A percentile compares a stretch with the other conserved stretches of the same genome.
Evolutionary conservation across 2,113 vertebrate genomes (phyloP).

Genomic region (Lanius ludovicianus): DNA sequence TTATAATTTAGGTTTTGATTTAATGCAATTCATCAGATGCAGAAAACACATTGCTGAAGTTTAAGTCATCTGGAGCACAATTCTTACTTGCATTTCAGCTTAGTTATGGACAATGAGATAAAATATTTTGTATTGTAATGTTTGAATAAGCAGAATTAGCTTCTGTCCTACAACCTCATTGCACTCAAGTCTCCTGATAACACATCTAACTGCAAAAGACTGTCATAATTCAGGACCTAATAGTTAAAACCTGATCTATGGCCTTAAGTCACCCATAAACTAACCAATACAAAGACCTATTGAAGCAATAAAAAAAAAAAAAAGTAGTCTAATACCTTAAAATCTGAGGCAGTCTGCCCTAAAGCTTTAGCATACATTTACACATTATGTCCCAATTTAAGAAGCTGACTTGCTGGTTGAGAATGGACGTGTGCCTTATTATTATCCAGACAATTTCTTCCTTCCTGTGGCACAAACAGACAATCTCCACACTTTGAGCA

Average conservation of each 20-base stretch:
- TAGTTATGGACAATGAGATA: neutral
- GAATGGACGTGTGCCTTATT: neutral
- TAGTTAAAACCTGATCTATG: neutral
- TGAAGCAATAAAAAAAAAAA: neutral
- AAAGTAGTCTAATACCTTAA: neutral
- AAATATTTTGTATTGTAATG: neutral
- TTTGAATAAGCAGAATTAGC: neutral
- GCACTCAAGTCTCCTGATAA: neutral
- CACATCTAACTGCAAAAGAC: neutral
- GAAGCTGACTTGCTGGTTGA: neutral
- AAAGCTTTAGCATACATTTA: neutral
- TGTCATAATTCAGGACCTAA: neutral
- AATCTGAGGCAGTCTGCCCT: neutral
- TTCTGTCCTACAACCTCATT: neutral
- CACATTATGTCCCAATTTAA: neutral
- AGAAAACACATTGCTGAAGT: neutral
- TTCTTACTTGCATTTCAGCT: neutral
- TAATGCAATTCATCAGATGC: neutral
- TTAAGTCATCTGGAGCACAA: conserved; percentile 18
- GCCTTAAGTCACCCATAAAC: neutral
- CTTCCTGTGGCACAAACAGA: neutral
- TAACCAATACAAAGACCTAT: neutral
- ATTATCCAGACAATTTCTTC: neutral
- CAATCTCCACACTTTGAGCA: neutral
- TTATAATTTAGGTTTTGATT: conserved; percentile 1